phyloP scores from a whole-genome alignment of 2,797 vertebrate species.

The Micropoecilia bifurca region DNA sequence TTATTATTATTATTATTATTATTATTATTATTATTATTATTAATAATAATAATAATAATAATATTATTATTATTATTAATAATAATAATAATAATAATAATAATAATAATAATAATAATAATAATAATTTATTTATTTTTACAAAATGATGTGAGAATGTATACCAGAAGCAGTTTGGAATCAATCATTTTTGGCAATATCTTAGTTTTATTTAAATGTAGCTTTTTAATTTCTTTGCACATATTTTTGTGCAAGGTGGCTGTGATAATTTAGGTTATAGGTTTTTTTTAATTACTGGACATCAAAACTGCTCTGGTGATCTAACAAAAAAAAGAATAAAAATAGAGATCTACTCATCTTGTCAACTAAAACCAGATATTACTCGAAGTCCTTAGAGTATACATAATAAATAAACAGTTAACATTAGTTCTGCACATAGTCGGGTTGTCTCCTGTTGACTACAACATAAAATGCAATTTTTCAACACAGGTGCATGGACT shows the following conservation, averaged over 20 bases:
- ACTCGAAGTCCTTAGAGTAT: no score
- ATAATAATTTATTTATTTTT: no score
- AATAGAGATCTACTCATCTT: background rate
- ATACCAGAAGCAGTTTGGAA: background rate
- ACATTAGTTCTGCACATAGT: background rate
- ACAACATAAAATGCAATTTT: background rate
- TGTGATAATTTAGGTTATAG: background rate
- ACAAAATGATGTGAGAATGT: background rate
- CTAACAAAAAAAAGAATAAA: background rate
- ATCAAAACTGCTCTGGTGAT: background rate
- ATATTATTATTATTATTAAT: background rate
- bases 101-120: no score
- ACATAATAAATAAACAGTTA: background rate
- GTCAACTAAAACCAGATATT: background rate
- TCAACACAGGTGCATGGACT: background rate
- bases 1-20: no score
- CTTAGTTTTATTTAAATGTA: background rate
- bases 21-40: no score
- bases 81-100: no score
- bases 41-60: no score
- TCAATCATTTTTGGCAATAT: background rate
- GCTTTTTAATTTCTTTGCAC: background rate
- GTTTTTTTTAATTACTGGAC: background rate
- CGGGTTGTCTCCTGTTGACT: background rate
- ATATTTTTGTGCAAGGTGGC: background rate